Conservation (phyloP, 2,113 vertebrate species). For the Egretta garzetta region DNA sequence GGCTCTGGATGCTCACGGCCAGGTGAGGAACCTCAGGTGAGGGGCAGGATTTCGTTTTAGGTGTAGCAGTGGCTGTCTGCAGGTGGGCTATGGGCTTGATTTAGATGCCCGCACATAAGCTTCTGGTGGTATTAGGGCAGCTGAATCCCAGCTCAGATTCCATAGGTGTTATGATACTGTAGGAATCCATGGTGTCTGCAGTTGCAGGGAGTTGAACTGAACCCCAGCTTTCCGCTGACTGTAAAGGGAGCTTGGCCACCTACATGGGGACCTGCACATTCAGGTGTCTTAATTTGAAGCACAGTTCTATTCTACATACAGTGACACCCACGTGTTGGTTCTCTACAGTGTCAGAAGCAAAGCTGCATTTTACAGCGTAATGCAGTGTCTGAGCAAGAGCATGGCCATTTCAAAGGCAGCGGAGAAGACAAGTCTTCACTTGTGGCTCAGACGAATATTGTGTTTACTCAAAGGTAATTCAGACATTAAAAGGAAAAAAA, state of each 20-base stretch:
- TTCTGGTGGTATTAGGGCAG: neutral
- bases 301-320: neutral
- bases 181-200: neutral
- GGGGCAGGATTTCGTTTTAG: neutral
- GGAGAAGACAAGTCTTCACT: neutral
- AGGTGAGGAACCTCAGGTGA: neutral
- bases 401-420: neutral
- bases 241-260: neutral
- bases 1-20: neutral
- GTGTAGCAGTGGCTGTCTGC: neutral
- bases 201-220: neutral
- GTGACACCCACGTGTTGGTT: neutral
- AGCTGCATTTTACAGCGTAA: neutral
- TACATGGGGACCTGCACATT: rapidly evolving
- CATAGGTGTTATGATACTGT: neutral
- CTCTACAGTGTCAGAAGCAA: neutral
- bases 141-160: neutral
- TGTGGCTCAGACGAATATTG: neutral
- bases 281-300: neutral
- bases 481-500: neutral
- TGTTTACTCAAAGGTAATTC: neutral
- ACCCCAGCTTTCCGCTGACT: neutral
- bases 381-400: neutral
- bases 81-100: neutral
- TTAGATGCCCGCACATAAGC: neutral